Evolutionary conservation across 2,888 invertebrate genomes (phyloP), one percentile per base, ranked within the genome.

Genomic region (Perithous albicinctus): DNA sequence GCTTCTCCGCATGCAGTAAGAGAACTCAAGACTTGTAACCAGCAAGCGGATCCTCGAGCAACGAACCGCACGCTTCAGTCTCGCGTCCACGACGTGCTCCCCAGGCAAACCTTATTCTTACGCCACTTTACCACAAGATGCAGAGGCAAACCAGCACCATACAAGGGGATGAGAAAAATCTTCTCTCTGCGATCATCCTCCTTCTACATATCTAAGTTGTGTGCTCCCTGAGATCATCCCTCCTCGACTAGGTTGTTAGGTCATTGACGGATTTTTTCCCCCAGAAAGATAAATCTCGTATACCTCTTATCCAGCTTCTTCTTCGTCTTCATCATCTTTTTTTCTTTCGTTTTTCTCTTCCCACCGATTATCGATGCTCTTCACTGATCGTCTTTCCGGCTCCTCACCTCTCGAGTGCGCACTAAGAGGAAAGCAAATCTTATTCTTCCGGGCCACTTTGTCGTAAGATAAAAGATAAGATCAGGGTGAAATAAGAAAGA

Each of bases 31-130:
- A 84, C 73, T 54, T 63, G 29, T 66, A 64, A 80, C 69, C 51
- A 59, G 46, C 75, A 67, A 76, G 76, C 76, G 66, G 56, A 84
- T 79, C 75, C 84, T 85, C 69, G 72, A 83, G 73, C 72, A 78
- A 69, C 81, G 76, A 84, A 82, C 79, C 84, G 69, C 80, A 20
- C 70, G 70, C 63, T 78, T 73, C 46, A 78, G 72, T 78, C 76
- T 83, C 80, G 35, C 38, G 63, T 80, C 76, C 78, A 72, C 70
- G 78, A 77, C 56, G 66, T 59, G 74, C 18, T n/a, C 54, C 73
- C 75, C 70, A 86, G 86, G 89, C 88, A 92, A 92, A 92, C 91
- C 91, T 93, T 92, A 92, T 92, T 92, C 92, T 93, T 92, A 91
- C 91, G 91, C 92, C 88, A 91, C 92, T 92, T 90, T 91, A 87